Evolutionary conservation across 2,888 invertebrate species (phyloP), one percentile per base, ranked within the genome.

Genomic region (Vannuccia rotundouncinata): DNA sequence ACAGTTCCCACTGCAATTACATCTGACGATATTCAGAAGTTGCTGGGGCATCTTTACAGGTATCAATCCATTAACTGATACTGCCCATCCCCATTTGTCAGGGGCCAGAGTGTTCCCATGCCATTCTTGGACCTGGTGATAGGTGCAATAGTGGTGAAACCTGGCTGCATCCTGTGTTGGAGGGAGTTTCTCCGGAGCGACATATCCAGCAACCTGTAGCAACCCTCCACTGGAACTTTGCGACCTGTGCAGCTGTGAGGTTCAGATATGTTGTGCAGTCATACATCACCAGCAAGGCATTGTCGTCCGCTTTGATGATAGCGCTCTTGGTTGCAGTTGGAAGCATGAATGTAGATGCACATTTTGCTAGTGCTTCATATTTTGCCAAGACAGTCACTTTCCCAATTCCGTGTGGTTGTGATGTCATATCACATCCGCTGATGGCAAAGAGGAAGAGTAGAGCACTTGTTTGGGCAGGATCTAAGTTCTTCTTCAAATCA

Each of bases 1-100:
- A 66, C 66, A 66, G 66, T 66, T 66, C 66, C 66, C 66, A 66
- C 66, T 66, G 66, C 66, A 66, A 66, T 66, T 66, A 66, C 66
- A 66, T 66, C 66, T 66, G 66, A 66, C 66, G 66, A 66, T 66
- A 66, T 66, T 66, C 66, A 66, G 66, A 66, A 66, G 66, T 66
- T 66, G 66, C 66, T 66, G 66, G 66, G 66, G 13, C 66, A 66
- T 66, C 66, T 66, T 66, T 66, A 66, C 66, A 66, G 66, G 66
- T 66, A 66, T 27, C 66, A 66, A 66, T 66, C 66, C 66, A 66
- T 66, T 66, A 66, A 66, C 66, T 66, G 66, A 66, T 66, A 66
- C 66, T 66, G 66, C 66, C 66, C 66, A 66, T 66, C 66, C 66
- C 66, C 66, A 66, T 66, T 66, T 27, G 66, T 66, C 66, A 66